Base-by-base conservation (phyloP, 2,797 vertebrate genomes). In the Chrosomus eos region DNA sequence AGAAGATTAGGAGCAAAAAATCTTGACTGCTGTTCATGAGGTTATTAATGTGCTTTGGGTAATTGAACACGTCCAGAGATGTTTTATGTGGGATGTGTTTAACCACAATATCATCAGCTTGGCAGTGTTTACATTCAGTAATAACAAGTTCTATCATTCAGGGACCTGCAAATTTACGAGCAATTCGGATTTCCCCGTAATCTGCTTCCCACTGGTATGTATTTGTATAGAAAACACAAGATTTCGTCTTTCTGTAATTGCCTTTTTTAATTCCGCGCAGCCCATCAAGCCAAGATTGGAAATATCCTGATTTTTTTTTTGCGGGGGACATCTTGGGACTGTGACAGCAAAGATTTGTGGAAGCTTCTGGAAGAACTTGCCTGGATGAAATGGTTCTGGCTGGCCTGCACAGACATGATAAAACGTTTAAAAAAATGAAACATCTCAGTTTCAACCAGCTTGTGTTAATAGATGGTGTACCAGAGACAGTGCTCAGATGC, bases 81-180 rank as follows among this genome's bases (percentile, higher is more conserved):
- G 91, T 95, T 94, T 95, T 94, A 94, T 95, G 93, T 91, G 90
- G 91, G 83, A 91, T 94, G 94, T 95, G 94, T 95, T 95, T 94
- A 94, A 95, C 85, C 64, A 94, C 92, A 93, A 94, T 94, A 93
- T 94, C 93, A 93, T 92, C 93, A 93, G 94, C 94, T 95, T 94
- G 93, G 93, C 94, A 94, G 91, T 96, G 94, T 95, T 95, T 95
- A 95, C 95, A 95, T 92, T 93, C 92, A 92, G 93, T 95, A 95
- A 95, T 95, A 95, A 95, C 94, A 95, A 95, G 93, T 94, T 91
- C 90, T 91, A 91, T 94, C 94, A 94, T 95, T 94, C 92, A 91
- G 94, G 94, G 94, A 94, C 93, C 89, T 90, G 91, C 88, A 71
- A 92, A 91, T 94, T 94, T 91, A 91, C 89, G 88, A 92, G 93